These are phyloP conservation scores for Drosophila kikkawai DNA, from an alignment of 1,140 invertebrate species.

Conservation along the genomic window DNA sequence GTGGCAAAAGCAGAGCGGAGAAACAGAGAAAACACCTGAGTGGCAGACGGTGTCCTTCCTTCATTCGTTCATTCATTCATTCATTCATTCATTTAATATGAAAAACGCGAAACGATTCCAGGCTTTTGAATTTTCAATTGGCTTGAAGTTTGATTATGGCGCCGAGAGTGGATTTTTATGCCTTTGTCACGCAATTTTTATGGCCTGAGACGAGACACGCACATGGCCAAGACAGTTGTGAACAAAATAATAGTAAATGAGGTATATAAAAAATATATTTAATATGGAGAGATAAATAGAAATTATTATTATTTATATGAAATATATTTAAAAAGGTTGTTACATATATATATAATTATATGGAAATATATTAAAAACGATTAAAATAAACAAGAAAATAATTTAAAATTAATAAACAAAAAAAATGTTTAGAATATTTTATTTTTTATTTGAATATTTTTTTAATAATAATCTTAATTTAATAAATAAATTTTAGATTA, in stretches of 20 bases:
- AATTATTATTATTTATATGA: not conserved
- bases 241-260: not conserved
- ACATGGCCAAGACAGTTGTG: not conserved
- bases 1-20: not conserved
- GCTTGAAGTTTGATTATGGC: constrained; percentile 55
- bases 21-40: constrained; percentile 9
- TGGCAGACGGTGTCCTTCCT: constrained; percentile 5
- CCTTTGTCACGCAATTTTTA: constrained; percentile 53
- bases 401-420: too few relatives aligned
- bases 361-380: too few relatives aligned
- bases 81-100: constrained; percentile 41
- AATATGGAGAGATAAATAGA: not conserved
- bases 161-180: constrained; percentile 34
- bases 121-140: constrained; percentile 62
- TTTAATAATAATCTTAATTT: too few relatives aligned
- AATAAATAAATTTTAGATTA: too few relatives aligned
- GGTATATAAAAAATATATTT: not conserved
- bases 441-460: too few relatives aligned
- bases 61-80: constrained; percentile 9
- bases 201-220: constrained; percentile 3
- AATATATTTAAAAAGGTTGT: not conserved
- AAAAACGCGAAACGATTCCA: constrained; percentile 40
- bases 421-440: too few relatives aligned
- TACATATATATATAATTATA: too few relatives aligned
- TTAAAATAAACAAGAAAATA: too few relatives aligned